Conservation (phyloP, 2,113 vertebrate species). For the Myanophis thanlyinensis region DNA sequence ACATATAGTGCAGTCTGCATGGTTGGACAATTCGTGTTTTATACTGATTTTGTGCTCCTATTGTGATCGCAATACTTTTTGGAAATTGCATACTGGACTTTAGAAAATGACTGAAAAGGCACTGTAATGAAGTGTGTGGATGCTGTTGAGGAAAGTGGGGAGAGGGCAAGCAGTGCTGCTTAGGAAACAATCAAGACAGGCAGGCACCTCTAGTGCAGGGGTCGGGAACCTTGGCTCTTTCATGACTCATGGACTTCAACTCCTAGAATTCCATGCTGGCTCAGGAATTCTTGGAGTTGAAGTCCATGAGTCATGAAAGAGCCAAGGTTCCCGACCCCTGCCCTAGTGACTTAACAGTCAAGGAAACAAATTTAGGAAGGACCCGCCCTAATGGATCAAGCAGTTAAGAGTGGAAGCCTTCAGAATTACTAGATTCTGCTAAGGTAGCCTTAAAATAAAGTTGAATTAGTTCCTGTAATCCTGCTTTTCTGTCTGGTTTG, state of each 20-base stretch:
- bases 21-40: not conserved
- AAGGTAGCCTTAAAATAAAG: not conserved
- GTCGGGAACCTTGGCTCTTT: too few relatives aligned
- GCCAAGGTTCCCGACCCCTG: too few relatives aligned
- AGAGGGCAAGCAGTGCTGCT: not conserved
- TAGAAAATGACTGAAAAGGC: not conserved
- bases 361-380: not conserved
- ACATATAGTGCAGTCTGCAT: not conserved
- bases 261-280: too few relatives aligned
- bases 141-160: not conserved
- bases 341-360: not conserved
- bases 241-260: too few relatives aligned
- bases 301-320: too few relatives aligned
- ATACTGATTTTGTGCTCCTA: not conserved
- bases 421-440: not conserved
- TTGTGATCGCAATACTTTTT: not conserved
- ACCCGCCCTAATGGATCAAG: not conserved
- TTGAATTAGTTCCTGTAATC: not conserved
- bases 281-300: too few relatives aligned
- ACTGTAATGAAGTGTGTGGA: not conserved
- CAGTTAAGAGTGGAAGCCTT: not conserved
- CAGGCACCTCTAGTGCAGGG: not conserved
- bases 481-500: not conserved
- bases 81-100: not conserved
- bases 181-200: not conserved